A percentile compares a stretch with the other conserved stretches of the same genome.
phyloP scores from a whole-genome alignment of 2,113 vertebrate species.

The Climacteris rufus region DNA sequence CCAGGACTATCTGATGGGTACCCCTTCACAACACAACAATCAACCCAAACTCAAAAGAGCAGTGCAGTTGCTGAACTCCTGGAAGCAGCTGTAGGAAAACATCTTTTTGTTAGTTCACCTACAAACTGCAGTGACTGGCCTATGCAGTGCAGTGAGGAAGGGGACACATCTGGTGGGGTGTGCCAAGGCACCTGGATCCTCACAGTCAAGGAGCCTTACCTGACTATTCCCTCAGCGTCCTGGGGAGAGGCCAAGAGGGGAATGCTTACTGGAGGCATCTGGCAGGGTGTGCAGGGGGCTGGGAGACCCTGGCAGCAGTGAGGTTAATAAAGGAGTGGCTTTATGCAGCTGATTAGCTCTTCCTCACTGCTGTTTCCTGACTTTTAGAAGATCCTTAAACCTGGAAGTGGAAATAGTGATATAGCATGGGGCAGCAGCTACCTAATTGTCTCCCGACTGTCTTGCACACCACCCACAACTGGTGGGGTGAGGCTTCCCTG shows the following conservation, averaged over 20 bases:
- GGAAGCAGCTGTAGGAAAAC: neutral
- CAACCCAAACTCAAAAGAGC: neutral
- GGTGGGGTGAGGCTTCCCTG: neutral
- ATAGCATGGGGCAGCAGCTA: neutral
- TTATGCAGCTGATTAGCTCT: neutral
- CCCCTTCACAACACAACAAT: neutral
- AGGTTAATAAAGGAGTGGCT: neutral
- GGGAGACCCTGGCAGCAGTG: neutral
- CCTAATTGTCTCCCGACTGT: neutral
- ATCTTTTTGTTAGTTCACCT: neutral
- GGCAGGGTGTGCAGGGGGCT: neutral
- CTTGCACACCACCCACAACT: neutral
- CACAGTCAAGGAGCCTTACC: neutral
- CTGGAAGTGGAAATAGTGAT: conserved; percentile 12
- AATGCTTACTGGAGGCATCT: neutral
- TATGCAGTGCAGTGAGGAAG: fast-evolving
- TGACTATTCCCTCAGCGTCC: neutral
- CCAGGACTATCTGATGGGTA: neutral
- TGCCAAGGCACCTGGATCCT: neutral
- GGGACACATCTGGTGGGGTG: neutral
- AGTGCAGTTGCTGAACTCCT: neutral
- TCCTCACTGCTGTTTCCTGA: neutral
- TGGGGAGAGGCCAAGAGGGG: neutral
- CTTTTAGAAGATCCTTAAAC: neutral
- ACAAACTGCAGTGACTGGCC: neutral